Percentiles rank a stretch among this genome's conserved stretches.
phyloP scores from a whole-genome alignment of 1,140 invertebrate genomes.

The Ephestia elutella region DNA sequence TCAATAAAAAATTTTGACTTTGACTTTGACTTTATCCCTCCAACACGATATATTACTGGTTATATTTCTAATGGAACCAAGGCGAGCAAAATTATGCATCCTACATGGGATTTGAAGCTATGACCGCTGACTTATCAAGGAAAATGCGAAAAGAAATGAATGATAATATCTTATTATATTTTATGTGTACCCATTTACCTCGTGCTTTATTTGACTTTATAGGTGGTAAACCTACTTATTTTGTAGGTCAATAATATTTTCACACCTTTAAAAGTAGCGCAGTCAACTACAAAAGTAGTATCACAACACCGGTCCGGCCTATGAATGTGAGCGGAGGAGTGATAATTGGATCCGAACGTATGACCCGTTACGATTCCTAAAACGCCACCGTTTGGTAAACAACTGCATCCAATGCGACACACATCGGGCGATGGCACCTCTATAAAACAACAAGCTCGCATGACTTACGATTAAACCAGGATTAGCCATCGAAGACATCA shows the following conservation, averaged over 20 bases:
- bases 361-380: conserved; percentile 64
- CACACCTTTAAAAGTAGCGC: neutral
- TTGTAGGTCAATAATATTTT: neutral
- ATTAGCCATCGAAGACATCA: conserved; percentile 25
- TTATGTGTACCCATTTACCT: too few relatives aligned
- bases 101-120: too few relatives aligned
- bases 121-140: too few relatives aligned
- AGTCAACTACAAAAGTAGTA: neutral
- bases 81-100: too few relatives aligned
- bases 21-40: too few relatives aligned
- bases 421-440: conserved; percentile 30
- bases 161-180: too few relatives aligned
- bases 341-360: conserved; percentile 53
- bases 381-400: conserved; percentile 53
- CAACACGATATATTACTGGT: too few relatives aligned
- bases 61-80: too few relatives aligned
- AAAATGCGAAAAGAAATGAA: too few relatives aligned
- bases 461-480: conserved; percentile 31
- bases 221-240: neutral
- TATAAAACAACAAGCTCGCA: conserved; percentile 44
- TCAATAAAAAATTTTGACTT: too few relatives aligned
- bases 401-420: conserved; percentile 61
- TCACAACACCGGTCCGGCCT: conserved; percentile 18
- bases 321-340: conserved; percentile 42
- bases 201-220: too few relatives aligned